Conservation (phyloP, 2,797 vertebrate species). For the Euphonia xanthogaster region DNA sequence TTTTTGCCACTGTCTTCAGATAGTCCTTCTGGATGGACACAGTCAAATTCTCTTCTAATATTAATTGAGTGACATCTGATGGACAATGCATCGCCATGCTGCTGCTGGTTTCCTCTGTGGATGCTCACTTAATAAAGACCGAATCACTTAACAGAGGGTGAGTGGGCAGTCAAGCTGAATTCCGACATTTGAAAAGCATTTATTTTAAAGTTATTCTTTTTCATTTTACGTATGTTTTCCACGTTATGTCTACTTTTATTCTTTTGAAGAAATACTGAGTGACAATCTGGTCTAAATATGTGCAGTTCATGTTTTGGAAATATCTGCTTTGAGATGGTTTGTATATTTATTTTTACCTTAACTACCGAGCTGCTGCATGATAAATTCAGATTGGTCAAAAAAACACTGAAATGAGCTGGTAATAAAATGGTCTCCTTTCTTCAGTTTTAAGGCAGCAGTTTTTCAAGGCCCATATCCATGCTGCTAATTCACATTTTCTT, state of each 20-base stretch:
- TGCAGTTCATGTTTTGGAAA: not conserved
- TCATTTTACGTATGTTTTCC: not conserved
- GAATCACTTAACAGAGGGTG: slow-evolving; percentile 57
- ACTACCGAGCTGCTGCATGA: not conserved
- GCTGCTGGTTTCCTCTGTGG: not conserved
- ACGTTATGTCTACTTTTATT: not conserved
- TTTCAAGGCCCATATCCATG: not conserved
- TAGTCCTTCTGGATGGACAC: not conserved
- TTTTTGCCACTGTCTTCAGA: not conserved
- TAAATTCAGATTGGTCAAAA: not conserved
- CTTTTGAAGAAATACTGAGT: not conserved
- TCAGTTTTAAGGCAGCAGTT: not conserved
- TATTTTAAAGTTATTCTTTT: slow-evolving; percentile 10
- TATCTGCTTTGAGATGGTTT: not conserved
- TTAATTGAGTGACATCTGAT: not conserved
- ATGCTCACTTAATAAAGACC: slow-evolving; percentile 47
- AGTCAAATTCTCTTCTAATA: not conserved
- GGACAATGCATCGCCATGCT: not conserved
- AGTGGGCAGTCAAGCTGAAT: slow-evolving; percentile 55
- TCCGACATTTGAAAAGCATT: slow-evolving; percentile 5
- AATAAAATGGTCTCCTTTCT: not conserved
- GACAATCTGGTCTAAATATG: not conserved
- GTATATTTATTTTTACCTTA: not conserved
- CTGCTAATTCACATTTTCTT: not conserved
- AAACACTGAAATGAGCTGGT: not conserved